phyloP scores from a whole-genome alignment of 2,113 vertebrate genomes.

The Hypanus sabinus region DNA sequence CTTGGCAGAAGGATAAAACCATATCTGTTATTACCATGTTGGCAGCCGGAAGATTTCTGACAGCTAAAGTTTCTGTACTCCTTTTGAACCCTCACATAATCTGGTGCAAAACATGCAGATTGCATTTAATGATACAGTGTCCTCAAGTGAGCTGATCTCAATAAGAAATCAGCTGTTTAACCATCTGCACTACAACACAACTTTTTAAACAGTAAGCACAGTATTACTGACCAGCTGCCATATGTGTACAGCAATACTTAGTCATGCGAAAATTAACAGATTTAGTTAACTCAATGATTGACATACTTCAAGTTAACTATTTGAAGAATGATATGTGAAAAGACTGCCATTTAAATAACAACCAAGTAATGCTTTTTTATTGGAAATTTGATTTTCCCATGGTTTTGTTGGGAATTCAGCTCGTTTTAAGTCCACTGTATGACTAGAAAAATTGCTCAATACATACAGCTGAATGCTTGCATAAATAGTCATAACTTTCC shows the following conservation, averaged over 20 bases:
- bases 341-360: neutral
- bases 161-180: neutral
- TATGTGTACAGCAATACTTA: neutral
- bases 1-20: neutral
- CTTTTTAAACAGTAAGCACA: neutral
- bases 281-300: neutral
- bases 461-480: neutral
- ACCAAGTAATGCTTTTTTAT: neutral
- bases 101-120: conserved; percentile 4
- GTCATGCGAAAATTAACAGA: neutral
- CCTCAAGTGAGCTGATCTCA: neutral
- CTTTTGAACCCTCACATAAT: neutral
- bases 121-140: neutral
- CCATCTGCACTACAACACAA: neutral
- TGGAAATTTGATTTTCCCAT: neutral
- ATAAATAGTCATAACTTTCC: no score
- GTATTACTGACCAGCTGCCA: conserved; percentile 7
- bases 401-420: neutral
- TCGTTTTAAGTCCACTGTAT: neutral
- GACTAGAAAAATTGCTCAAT: neutral
- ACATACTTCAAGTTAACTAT: neutral
- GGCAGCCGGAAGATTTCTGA: conserved; percentile 24
- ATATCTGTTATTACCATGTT: conserved; percentile 13
- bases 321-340: neutral
- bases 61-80: conserved; percentile 16